Percentiles rank a stretch among this genome's conserved stretches.
These are phyloP conservation scores for Bombus terrestris DNA, from an alignment of 1,140 invertebrate species.

Conservation along the genomic window DNA sequence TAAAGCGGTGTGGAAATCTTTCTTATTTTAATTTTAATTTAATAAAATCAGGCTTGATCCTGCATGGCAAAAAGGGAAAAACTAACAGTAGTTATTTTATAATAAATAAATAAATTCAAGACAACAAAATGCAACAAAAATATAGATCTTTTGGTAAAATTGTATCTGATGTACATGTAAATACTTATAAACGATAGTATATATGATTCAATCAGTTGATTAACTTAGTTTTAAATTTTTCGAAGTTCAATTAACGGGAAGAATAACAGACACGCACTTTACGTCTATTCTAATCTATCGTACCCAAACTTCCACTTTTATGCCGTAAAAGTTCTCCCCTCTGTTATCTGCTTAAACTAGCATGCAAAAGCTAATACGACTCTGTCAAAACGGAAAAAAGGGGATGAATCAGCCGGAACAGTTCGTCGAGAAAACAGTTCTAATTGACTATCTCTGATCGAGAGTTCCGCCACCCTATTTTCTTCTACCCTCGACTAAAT, in stretches of 20 bases:
- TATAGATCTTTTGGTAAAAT: not conserved
- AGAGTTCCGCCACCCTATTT: conserved; percentile 17
- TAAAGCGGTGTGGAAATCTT: no score
- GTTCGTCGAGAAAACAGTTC: conserved; percentile 31
- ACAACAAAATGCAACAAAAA: not conserved
- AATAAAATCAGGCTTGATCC: no score
- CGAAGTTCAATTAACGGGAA: not conserved
- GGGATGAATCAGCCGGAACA: conserved; percentile 33
- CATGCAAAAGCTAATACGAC: conserved; percentile 9
- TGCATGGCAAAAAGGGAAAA: no score
- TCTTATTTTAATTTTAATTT: no score
- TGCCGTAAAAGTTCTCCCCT: not conserved
- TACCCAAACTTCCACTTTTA: no score
- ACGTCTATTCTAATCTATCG: not conserved
- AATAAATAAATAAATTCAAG: not conserved
- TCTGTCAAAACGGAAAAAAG: not conserved
- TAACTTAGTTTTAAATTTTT: not conserved
- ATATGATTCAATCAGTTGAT: not conserved
- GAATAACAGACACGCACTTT: not conserved
- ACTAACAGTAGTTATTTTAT: no score
- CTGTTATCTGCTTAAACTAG: not conserved
- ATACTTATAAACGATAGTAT: not conserved
- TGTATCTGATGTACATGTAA: not conserved
- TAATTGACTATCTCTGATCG: conserved; percentile 38
- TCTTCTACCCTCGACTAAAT: conserved; percentile 8